Evolutionary conservation across 2,888 invertebrate species (phyloP).

Genomic region (Drosophila putrida): DNA sequence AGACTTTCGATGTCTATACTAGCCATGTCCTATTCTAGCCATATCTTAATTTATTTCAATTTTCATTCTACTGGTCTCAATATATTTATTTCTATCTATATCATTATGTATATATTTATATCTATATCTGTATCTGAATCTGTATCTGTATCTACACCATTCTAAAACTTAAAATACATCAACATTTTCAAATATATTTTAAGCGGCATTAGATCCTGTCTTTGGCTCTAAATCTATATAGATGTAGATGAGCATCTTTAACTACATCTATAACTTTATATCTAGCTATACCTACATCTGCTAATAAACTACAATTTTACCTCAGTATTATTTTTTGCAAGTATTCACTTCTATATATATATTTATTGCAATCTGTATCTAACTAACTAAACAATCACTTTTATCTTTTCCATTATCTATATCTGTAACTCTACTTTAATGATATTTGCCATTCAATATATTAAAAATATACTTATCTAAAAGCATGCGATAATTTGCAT

Average conservation of each 20-base stretch:
- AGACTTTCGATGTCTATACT: no score
- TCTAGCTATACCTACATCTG: background rate
- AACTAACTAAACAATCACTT: background rate
- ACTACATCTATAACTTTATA: background rate
- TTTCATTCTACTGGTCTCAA: no score
- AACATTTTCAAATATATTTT: no score
- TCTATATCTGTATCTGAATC: background rate
- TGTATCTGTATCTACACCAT: no score
- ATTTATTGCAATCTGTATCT: no score
- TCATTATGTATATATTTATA: background rate
- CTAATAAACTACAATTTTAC: no score
- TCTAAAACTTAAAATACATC: no score
- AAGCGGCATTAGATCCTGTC: background rate
- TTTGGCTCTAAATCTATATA: background rate
- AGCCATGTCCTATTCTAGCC: no score
- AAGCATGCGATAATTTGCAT: background rate
- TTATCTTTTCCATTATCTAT: background rate
- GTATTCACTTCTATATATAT: no score
- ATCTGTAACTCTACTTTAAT: background rate
- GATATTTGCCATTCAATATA: background rate
- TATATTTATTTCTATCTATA: no score
- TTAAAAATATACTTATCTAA: background rate
- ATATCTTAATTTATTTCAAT: no score
- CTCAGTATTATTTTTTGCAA: no score
- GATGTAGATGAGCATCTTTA: background rate